phyloP scores from a whole-genome alignment of 2,113 vertebrate genomes.

The Brachyistius frenatus region DNA sequence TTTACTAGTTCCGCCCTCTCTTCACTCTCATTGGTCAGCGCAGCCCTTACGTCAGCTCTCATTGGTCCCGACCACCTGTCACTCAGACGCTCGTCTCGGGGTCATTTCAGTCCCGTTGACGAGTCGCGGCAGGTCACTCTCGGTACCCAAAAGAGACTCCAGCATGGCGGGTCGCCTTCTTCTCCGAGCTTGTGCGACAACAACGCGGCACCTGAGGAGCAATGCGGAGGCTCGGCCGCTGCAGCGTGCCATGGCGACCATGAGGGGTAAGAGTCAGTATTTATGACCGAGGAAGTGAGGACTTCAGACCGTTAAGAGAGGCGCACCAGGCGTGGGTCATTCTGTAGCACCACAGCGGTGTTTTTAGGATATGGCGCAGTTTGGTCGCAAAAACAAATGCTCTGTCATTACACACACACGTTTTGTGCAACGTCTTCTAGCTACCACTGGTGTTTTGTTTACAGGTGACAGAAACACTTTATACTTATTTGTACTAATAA shows the following conservation, averaged over 20 bases:
- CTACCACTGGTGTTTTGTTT: not conserved
- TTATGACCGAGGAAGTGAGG: not conserved
- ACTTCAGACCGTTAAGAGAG: not conserved
- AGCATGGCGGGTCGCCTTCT: slow-evolving; percentile 77
- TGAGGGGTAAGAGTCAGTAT: slow-evolving; percentile 44
- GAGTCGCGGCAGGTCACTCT: slow-evolving; percentile 10
- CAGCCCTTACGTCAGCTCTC: not conserved
- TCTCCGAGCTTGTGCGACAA: slow-evolving; percentile 56
- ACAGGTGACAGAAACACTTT: not conserved
- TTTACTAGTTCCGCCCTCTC: not conserved
- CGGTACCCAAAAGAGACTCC: not conserved
- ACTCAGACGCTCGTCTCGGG: slow-evolving; percentile 1
- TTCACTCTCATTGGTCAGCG: slow-evolving; percentile 24
- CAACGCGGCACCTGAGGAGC: slow-evolving; percentile 40
- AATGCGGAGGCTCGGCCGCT: slow-evolving; percentile 7
- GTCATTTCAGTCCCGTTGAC: slow-evolving; percentile 40
- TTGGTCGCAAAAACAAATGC: not conserved
- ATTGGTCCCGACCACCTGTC: slow-evolving; percentile 61
- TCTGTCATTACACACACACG: fast-evolving
- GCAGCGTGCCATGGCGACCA: slow-evolving; percentile 55
- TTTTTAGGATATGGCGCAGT: not conserved
- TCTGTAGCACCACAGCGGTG: not conserved
- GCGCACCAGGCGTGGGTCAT: too few relatives aligned
- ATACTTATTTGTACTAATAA: not conserved
- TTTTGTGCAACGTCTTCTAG: not conserved